Conservation (phyloP, 1,140 invertebrate species). For the Nomia melanderi region DNA sequence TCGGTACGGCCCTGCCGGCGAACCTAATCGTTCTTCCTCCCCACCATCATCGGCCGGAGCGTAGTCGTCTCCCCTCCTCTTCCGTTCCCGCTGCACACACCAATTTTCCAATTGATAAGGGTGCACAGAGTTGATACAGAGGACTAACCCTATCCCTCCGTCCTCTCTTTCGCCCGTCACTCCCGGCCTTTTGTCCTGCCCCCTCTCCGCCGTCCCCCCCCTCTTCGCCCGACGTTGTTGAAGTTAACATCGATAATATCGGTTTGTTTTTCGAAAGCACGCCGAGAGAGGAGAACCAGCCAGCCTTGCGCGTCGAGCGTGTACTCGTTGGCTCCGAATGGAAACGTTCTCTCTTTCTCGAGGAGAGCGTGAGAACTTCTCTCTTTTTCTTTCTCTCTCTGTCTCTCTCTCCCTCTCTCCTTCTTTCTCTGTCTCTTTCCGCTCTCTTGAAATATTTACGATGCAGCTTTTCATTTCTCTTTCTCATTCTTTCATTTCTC, state of each 20-base stretch:
- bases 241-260: slow-evolving; percentile 37
- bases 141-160: slow-evolving; percentile 58
- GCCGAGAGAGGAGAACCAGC: background rate
- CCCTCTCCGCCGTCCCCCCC: background rate
- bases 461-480: too few relatives aligned
- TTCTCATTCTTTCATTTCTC: background rate
- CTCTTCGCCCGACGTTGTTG: too few relatives aligned
- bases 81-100: slow-evolving; percentile 65
- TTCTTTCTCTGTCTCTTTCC: too few relatives aligned
- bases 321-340: background rate
- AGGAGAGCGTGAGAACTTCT: background rate
- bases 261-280: slow-evolving; percentile 16
- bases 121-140: slow-evolving; percentile 67
- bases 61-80: slow-evolving; percentile 47
- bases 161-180: slow-evolving; percentile 39
- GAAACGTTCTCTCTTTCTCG: background rate
- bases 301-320: background rate
- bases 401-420: background rate
- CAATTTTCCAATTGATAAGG: slow-evolving; percentile 78
- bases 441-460: too few relatives aligned
- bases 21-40: slow-evolving; percentile 42
- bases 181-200: slow-evolving; percentile 1
- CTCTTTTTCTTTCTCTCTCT: background rate
- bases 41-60: slow-evolving; percentile 18
- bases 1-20: slow-evolving; percentile 34